Base-by-base conservation (phyloP, 2,797 vertebrate genomes). In the Thaleichthys pacificus region DNA sequence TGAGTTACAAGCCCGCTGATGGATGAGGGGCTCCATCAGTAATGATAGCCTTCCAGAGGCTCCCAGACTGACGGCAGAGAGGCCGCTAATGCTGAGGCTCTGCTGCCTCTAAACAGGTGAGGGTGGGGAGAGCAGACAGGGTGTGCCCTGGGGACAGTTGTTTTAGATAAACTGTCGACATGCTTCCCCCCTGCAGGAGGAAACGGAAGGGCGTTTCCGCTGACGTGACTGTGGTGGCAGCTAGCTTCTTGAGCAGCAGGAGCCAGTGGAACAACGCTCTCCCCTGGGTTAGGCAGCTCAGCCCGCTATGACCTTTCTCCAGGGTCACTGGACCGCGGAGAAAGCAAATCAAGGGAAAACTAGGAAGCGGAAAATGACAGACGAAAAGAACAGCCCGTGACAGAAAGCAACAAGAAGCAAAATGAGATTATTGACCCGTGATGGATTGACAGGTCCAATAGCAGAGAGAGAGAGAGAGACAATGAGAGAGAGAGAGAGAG, bases 41-140 rank as follows among this genome's bases (percentile, higher is more conserved):
- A 89, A 86, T 90, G 89, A 93, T 89, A 86, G 88, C 80, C 82
- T 89, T 89, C 88, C 86, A 87, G 87, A 82, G 83, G 79, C 85
- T 87, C 84, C 83, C 82, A 80, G 80, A 75, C 82, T 73, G 80
- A 81, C 73, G 8, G 32, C 32, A 1, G 32, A 35, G 32, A 80
- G 77, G 82, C 80, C 79, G 82, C 85, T 84, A 76, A 79, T 24
- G 78, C 81, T 69, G 79, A 82, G 85, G 71, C 81, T 75, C 70
- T 32, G 61, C 77, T 73, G 80, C 82, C 75, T 78, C 71, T 71
- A 83, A 86, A 85, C 85, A 88, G 88, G 87, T 89, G 80, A 83
- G 61, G 61, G 32, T 65, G n/a, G 56, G 61, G 57, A 56, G 61
- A 42, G 47, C 0, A 70, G 68, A 35, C 42, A 68, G 56, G 32